Conservation (phyloP, 2,888 invertebrate genomes). For the Himalopsyche tibetana region DNA sequence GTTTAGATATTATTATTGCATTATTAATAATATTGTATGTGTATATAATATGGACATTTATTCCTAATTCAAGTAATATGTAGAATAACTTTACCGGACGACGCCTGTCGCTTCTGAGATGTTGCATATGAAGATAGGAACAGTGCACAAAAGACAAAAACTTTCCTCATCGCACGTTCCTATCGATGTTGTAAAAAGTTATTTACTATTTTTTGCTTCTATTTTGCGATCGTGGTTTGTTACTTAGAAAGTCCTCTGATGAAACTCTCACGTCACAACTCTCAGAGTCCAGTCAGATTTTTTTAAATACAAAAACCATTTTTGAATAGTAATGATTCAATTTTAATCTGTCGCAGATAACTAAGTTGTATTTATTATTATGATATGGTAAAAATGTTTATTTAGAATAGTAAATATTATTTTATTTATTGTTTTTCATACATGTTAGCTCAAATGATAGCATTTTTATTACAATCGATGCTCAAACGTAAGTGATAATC, state of each 20-base stretch:
- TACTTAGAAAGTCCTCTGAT: too few relatives aligned
- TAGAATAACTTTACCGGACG: not conserved
- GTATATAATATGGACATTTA: constrained; percentile 28
- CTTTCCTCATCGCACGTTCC: not conserved
- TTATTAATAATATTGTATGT: not conserved
- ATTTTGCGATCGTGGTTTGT: too few relatives aligned
- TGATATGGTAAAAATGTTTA: constrained; percentile 2
- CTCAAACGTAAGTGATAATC: constrained; percentile 56
- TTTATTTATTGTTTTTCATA: constrained; percentile 44
- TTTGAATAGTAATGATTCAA: too few relatives aligned
- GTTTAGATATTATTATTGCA: constrained; percentile 14
- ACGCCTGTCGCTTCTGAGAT: not conserved
- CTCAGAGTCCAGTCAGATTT: too few relatives aligned
- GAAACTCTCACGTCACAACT: too few relatives aligned
- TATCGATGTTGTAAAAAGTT: too few relatives aligned
- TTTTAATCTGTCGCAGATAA: not conserved
- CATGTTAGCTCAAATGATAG: constrained; percentile 44
- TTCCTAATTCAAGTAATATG: not conserved
- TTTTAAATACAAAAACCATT: too few relatives aligned
- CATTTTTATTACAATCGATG: constrained; percentile 47
- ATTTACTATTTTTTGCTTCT: too few relatives aligned
- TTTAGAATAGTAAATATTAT: constrained; percentile 11
- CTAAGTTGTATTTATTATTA: constrained; percentile 25
- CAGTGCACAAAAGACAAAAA: constrained; percentile 9
- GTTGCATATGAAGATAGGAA: constrained; percentile 1